phyloP scores from a whole-genome alignment of 2,797 vertebrate genomes.

The Taenioides sp. region DNA sequence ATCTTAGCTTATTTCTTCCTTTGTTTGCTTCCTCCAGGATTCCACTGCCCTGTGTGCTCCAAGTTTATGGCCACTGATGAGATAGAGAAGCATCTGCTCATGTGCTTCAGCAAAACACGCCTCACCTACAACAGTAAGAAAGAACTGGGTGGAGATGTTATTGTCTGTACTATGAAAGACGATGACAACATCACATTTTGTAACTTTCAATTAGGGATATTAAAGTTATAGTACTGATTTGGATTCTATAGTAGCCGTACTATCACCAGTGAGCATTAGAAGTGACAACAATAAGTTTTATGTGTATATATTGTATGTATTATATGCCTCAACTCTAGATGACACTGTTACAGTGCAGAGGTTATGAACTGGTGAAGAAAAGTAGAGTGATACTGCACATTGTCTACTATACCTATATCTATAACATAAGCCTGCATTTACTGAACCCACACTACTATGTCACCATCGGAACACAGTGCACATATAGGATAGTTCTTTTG shows the following conservation, averaged over 20 bases:
- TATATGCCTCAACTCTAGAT: no score
- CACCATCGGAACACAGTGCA: not conserved
- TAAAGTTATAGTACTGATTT: no score
- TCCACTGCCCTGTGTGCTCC: constrained; percentile 97
- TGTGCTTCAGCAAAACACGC: constrained; percentile 95
- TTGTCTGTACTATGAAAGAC: not conserved
- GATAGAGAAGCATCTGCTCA: constrained; percentile 95
- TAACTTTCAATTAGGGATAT: no score
- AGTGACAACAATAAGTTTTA: no score
- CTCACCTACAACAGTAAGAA: constrained; percentile 97
- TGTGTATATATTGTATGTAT: no score
- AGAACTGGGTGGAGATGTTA: not conserved
- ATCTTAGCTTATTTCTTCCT: constrained; percentile 33
- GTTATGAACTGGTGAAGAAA: no score
- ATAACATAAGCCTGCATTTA: no score
- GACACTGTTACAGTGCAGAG: no score
- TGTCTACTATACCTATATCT: no score
- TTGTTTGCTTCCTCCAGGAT: constrained; percentile 76
- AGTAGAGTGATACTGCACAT: no score
- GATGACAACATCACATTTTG: not conserved
- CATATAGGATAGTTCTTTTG: not conserved
- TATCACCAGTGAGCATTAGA: not conserved
- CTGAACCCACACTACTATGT: not conserved
- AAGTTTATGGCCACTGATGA: constrained; percentile 94
- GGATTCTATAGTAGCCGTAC: no score